These are phyloP conservation scores for Embiotoca jacksoni DNA, from an alignment of 2,113 vertebrate genomes.

Conservation along the genomic window DNA sequence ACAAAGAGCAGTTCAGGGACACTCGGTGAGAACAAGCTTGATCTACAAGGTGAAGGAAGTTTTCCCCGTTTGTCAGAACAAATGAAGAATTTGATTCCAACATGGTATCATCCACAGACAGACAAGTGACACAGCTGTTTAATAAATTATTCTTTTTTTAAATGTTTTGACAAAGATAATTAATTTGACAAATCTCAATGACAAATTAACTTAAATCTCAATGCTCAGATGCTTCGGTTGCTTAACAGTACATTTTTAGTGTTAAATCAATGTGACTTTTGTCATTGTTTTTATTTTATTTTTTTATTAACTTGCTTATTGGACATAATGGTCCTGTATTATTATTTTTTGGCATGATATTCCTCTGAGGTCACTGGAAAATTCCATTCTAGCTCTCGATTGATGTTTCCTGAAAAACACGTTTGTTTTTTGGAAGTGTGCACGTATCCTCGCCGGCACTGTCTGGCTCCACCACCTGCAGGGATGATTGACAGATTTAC, in stretches of 20 bases:
- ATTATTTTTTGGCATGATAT: constrained; percentile 33
- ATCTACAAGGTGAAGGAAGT: no score
- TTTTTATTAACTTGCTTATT: constrained; percentile 6
- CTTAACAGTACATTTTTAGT: neutral
- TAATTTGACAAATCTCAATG: no score
- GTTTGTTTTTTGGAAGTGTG: constrained; percentile 70
- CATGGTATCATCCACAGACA: no score
- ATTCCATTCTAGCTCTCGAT: constrained; percentile 58
- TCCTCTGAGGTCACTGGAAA: constrained; percentile 67
- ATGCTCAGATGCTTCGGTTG: neutral
- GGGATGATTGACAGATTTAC: constrained; percentile 61
- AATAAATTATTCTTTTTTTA: no score
- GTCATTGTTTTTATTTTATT: neutral
- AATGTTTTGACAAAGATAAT: no score
- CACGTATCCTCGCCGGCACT: constrained; percentile 12
- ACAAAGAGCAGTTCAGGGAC: no score
- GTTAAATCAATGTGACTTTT: neutral
- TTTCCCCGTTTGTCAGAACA: no score
- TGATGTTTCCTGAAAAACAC: constrained; percentile 78
- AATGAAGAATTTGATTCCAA: no score
- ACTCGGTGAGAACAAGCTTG: no score
- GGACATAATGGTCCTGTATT: constrained; percentile 1
- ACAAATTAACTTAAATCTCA: no score
- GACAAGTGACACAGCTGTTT: no score
- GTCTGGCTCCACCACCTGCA: constrained; percentile 65